Conservation (phyloP, 2,113 vertebrate genomes). For the Macrotus californicus region DNA sequence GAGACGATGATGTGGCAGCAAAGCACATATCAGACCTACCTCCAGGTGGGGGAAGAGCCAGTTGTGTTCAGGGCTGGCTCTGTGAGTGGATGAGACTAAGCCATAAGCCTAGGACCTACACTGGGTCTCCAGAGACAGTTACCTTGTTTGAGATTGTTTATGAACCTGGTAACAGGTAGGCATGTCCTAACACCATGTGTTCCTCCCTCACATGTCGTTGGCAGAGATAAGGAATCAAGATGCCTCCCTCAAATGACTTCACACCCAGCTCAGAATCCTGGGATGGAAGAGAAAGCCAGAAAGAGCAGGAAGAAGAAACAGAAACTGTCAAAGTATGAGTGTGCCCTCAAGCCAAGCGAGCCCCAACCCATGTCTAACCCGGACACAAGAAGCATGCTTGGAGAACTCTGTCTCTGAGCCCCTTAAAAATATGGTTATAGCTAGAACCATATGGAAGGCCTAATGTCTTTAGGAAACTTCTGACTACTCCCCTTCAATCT, state of each 20-base stretch:
- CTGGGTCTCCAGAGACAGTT: not conserved
- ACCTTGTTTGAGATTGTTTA: not conserved
- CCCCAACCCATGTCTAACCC: not conserved
- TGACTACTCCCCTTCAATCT: not conserved
- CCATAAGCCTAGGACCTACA: not conserved
- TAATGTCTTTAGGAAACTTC: not conserved
- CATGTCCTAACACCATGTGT: not conserved
- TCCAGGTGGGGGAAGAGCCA: not conserved
- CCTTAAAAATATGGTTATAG: not conserved
- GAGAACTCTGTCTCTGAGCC: not conserved
- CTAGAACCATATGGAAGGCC: not conserved
- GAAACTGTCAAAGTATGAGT: not conserved
- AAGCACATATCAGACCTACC: not conserved
- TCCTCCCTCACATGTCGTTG: not conserved
- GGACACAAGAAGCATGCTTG: not conserved
- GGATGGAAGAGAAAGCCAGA: not conserved
- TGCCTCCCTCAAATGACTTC: not conserved
- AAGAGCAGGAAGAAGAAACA: not conserved
- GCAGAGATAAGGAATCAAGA: conserved; percentile 18
- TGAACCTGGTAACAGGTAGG: conserved; percentile 1
- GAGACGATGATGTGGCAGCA: not conserved
- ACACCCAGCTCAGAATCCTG: not conserved
- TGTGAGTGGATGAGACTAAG: not conserved
- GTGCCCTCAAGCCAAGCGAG: not conserved
- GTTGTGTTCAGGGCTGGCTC: not conserved